Conservation (phyloP, 2,888 invertebrate species). For the Ecdyonurus torrentis region DNA sequence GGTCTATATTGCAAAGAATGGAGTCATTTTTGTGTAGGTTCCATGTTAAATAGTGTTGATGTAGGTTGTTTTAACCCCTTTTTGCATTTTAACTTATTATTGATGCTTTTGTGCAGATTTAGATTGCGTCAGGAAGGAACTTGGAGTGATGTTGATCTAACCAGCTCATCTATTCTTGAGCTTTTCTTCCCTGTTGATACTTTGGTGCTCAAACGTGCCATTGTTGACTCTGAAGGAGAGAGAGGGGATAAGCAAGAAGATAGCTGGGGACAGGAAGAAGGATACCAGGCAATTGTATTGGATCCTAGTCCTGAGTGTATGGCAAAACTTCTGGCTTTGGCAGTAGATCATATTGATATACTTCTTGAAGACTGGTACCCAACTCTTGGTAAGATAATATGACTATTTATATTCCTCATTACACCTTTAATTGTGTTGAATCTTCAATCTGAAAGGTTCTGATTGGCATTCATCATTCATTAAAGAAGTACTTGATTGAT, state of each 20-base stretch:
- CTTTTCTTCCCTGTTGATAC: slow-evolving; percentile 61
- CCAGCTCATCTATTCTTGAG: slow-evolving; percentile 68
- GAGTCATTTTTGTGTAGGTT: no score
- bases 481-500: no score
- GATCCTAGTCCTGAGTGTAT: slow-evolving; percentile 67
- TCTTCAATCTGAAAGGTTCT: no score
- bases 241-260: slow-evolving; percentile 7
- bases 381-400: slow-evolving; percentile 39
- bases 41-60: no score
- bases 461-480: no score
- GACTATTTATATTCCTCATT: no score
- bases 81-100: no score
- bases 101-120: slow-evolving; percentile 27
- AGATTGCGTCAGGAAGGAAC: slow-evolving; percentile 65
- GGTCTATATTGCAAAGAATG: no score
- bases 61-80: no score
- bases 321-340: slow-evolving; percentile 65
- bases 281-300: slow-evolving; percentile 47
- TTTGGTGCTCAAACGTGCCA: slow-evolving; percentile 35
- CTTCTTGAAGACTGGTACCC: slow-evolving; percentile 98
- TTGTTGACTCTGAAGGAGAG: slow-evolving; percentile 14
- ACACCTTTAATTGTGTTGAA: no score
- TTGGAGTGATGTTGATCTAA: slow-evolving; percentile 71
- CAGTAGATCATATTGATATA: slow-evolving; percentile 91
- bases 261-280: slow-evolving; percentile 26